Evolutionary conservation across 2,113 vertebrate species (phyloP).

Genomic region (Chamaea fasciata): DNA sequence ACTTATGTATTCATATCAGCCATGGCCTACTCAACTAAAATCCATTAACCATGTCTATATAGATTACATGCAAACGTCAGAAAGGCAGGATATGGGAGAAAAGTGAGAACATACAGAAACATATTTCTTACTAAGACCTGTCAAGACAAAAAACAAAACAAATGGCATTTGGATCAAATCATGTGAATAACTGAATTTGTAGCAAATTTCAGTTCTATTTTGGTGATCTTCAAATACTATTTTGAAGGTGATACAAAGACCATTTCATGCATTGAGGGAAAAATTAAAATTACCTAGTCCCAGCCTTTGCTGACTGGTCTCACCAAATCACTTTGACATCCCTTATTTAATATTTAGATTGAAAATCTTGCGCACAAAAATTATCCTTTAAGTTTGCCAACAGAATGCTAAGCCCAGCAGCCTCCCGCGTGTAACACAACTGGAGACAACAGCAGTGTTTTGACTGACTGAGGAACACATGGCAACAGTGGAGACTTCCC

Average conservation of each 20-base stretch:
- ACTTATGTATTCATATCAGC: background rate
- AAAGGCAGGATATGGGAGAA: background rate
- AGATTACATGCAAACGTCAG: background rate
- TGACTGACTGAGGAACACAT: background rate
- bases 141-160: background rate
- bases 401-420: background rate
- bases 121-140: background rate
- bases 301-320: background rate
- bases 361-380: background rate
- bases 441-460: background rate
- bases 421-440: accelerated
- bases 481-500: background rate
- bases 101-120: background rate
- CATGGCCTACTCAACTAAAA: background rate
- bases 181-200: background rate
- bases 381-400: background rate
- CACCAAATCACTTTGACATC: background rate
- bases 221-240: background rate
- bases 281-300: background rate
- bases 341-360: background rate
- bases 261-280: background rate
- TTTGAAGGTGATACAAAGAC: background rate
- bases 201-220: background rate
- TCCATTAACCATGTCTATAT: background rate
- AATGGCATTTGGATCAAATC: background rate